These are phyloP conservation scores for Propithecus deckenii DNA, from an alignment of 2,797 vertebrate genomes.

Conservation along the genomic window DNA sequence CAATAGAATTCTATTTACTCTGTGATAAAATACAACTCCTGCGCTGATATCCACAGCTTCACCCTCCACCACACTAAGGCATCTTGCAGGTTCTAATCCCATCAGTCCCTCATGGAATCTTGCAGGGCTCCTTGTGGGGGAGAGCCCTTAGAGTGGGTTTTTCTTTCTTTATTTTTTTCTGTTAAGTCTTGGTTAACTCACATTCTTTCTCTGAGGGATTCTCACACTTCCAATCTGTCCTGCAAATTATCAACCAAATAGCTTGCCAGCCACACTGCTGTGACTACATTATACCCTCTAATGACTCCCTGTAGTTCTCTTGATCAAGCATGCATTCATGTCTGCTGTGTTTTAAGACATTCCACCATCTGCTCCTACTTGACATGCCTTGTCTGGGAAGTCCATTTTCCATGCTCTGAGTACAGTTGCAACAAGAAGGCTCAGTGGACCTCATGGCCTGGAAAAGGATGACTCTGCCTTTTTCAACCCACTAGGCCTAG, in stretches of 20 bases:
- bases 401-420: background rate
- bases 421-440: background rate
- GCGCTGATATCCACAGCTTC: background rate
- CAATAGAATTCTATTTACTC: background rate
- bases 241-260: constrained; percentile 34
- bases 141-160: background rate
- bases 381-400: background rate
- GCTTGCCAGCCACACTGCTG: background rate
- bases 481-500: background rate
- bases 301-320: background rate
- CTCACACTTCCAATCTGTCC: constrained; percentile 23
- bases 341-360: constrained; percentile 31
- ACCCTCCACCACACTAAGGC: background rate
- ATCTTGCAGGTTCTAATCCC: background rate
- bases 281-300: background rate
- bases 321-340: background rate
- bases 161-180: background rate
- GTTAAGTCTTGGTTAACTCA: background rate
- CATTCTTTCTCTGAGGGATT: background rate
- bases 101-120: background rate
- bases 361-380: background rate
- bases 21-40: background rate
- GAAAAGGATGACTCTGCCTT: background rate
- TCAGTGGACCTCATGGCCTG: background rate
- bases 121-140: background rate